Evolutionary conservation across 2,888 invertebrate species (phyloP).

Genomic region (Caenorhabditis becei): DNA sequence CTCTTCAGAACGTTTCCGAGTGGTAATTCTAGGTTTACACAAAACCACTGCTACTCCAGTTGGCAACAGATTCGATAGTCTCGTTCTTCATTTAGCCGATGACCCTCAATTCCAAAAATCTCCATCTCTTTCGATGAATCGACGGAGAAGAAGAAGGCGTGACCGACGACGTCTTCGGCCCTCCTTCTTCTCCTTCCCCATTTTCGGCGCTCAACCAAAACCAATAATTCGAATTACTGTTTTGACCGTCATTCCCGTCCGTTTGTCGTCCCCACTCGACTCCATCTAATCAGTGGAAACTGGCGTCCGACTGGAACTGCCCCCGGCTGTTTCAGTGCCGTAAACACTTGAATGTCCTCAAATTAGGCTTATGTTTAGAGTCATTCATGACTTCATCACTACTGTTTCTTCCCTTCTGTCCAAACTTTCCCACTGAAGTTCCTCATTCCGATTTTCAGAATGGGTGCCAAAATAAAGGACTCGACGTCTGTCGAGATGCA

Average conservation of each 20-base stretch:
- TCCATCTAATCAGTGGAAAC: conserved; percentile 34
- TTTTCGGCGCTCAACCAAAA: conserved; percentile 34
- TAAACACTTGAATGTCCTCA: conserved; percentile 40
- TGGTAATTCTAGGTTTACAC: neutral
- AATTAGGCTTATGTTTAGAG: conserved; percentile 41
- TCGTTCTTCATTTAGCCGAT: conserved; percentile 10
- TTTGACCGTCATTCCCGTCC: conserved; percentile 53
- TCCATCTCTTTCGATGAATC: conserved; percentile 19
- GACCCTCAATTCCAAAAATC: conserved; percentile 8
- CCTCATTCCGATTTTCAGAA: conserved; percentile 46
- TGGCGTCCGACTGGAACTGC: conserved; percentile 20
- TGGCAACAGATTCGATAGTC: neutral
- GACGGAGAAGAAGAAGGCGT: conserved; percentile 47
- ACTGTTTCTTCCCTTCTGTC: neutral
- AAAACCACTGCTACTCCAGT: neutral
- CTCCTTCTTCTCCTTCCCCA: conserved; percentile 23
- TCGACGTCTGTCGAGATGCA: conserved; percentile 56
- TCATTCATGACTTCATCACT: neutral
- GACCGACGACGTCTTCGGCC: conserved; percentile 44
- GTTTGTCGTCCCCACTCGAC: conserved; percentile 31
- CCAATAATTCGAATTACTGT: conserved; percentile 59
- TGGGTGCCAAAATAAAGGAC: conserved; percentile 64
- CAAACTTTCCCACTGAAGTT: neutral
- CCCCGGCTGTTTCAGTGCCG: conserved; percentile 16
- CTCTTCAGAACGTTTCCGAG: neutral